Conservation (phyloP, 2,113 vertebrate genomes). For the Drymodes brunneopygia region DNA sequence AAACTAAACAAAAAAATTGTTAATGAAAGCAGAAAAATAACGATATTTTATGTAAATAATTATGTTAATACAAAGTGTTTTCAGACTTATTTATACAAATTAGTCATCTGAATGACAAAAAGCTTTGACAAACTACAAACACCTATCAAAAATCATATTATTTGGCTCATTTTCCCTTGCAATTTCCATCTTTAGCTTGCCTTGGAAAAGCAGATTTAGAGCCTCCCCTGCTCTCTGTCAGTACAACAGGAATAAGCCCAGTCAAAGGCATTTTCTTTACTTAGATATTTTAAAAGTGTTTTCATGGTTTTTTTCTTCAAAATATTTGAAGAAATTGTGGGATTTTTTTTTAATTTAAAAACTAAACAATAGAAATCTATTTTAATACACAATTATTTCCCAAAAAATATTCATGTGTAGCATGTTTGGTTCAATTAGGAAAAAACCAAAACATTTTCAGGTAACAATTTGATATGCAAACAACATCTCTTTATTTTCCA, state of each 20-base stretch:
- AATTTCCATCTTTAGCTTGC: slow-evolving; percentile 41
- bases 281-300: not conserved
- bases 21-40: slow-evolving; percentile 59
- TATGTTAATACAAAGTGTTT: slow-evolving; percentile 55
- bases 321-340: not conserved
- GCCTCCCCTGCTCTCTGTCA: not conserved
- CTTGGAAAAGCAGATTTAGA: slow-evolving; percentile 1
- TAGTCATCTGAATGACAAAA: slow-evolving; percentile 58
- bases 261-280: slow-evolving; percentile 2
- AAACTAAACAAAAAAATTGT: slow-evolving; percentile 63
- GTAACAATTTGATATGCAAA: not conserved
- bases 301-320: not conserved
- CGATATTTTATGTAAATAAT: slow-evolving; percentile 56
- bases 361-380: not conserved
- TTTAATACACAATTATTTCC: not conserved
- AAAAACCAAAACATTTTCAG: not conserved
- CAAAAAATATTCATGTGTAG: not conserved
- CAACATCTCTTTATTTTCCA: slow-evolving; percentile 1
- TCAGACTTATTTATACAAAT: slow-evolving; percentile 65
- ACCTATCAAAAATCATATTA: slow-evolving; percentile 54
- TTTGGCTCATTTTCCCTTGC: slow-evolving; percentile 36
- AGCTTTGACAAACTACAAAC: slow-evolving; percentile 52
- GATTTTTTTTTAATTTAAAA: not conserved
- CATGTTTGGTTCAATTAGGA: not conserved
- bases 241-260: not conserved